phyloP scores from a whole-genome alignment of 2,888 invertebrate species.

The Rosalia funebris region DNA sequence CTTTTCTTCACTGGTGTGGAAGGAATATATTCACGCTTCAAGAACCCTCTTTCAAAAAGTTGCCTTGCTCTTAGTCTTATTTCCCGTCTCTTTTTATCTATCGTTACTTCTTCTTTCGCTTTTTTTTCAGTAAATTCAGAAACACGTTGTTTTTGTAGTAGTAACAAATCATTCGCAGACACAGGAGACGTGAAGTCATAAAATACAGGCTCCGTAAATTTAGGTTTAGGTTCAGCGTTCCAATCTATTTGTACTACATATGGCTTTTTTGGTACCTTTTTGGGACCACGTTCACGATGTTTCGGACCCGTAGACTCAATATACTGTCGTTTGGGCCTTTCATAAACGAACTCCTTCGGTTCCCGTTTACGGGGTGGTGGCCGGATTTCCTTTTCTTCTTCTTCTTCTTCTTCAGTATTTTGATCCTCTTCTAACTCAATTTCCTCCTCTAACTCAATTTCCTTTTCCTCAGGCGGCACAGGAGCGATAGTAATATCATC shows the following conservation, averaged over 20 bases:
- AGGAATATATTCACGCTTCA: constrained; percentile 57
- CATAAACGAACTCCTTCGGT: constrained; percentile 58
- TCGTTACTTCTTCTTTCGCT: constrained; percentile 57
- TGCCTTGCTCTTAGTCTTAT: constrained; percentile 56
- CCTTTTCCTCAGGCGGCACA: constrained; percentile 47
- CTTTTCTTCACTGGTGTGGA: constrained; percentile 60
- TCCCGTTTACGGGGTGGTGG: constrained; percentile 48
- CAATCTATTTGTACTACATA: constrained; percentile 9
- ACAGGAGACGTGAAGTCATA: constrained; percentile 54
- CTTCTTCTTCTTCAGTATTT: constrained; percentile 53
- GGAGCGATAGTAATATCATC: constrained; percentile 62
- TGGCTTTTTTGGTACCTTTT: constrained; percentile 44
- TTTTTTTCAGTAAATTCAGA: constrained; percentile 59
- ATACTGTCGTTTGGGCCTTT: constrained; percentile 58
- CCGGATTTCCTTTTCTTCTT: constrained; percentile 46
- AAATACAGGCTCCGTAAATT: constrained; percentile 41
- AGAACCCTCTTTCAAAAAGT: constrained; percentile 51
- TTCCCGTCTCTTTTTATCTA: constrained; percentile 58
- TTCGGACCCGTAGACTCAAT: constrained; percentile 58
- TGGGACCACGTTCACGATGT: constrained; percentile 56
- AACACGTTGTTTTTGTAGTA: constrained; percentile 60
- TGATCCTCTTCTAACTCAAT: constrained; percentile 54
- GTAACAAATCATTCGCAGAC: constrained; percentile 58
- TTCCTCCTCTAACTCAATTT: constrained; percentile 40
- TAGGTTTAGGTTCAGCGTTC: constrained; percentile 24